Conservation (phyloP, 2,113 vertebrate species). For the Hydropotes inermis region DNA sequence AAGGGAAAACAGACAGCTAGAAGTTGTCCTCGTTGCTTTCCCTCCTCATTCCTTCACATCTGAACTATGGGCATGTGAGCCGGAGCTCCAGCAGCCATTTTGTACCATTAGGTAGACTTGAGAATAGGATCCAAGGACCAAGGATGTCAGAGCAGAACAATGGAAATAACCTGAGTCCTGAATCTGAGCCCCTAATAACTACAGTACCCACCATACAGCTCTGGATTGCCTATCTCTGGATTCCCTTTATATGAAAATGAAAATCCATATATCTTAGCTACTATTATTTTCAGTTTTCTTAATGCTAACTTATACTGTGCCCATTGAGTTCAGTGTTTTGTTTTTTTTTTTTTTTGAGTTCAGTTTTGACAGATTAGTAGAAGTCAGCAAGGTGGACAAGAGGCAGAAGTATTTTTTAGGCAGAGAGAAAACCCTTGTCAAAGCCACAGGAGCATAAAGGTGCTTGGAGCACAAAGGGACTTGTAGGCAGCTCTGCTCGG, state of each 20-base stretch:
- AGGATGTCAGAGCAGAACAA: not conserved
- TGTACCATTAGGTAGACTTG: not conserved
- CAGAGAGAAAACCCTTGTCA: not conserved
- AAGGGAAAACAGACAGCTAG: not conserved
- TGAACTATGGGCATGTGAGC: not conserved
- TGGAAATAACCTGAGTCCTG: not conserved
- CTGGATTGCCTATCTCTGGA: not conserved
- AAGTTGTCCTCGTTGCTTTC: not conserved
- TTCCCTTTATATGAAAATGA: not conserved
- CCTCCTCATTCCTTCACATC: not conserved
- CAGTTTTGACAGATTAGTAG: not conserved
- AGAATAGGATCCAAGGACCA: not conserved
- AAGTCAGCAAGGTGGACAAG: not conserved
- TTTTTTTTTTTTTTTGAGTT: not conserved
- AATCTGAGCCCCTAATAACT: not conserved
- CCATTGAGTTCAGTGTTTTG: not conserved
- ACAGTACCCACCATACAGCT: not conserved
- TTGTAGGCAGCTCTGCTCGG: not conserved
- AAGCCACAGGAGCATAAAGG: not conserved
- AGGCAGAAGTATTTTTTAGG: not conserved
- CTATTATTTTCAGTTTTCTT: not conserved
- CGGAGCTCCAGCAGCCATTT: not conserved
- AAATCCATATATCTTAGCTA: not conserved
- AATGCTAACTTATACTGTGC: not conserved
- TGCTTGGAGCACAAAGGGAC: fast-evolving